Evolutionary conservation across 2,113 vertebrate species (phyloP).

Genomic region (Pedionomus torquatus): DNA sequence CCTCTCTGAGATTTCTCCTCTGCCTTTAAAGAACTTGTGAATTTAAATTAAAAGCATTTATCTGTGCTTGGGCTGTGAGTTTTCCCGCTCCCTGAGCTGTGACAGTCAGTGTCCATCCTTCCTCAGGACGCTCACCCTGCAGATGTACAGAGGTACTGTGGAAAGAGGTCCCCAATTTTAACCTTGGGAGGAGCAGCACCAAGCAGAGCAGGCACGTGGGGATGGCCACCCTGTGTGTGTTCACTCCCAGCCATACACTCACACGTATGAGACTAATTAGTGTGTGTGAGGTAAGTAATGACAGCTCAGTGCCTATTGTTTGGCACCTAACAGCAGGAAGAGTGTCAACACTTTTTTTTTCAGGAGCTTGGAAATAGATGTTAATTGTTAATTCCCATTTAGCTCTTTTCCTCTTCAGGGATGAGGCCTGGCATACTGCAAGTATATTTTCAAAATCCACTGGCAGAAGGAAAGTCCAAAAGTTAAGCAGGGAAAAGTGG

Average conservation of each 20-base stretch:
- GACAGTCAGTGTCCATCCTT: rapidly evolving
- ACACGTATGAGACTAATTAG: not conserved
- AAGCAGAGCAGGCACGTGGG: not conserved
- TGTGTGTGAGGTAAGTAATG: not conserved
- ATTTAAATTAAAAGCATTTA: not conserved
- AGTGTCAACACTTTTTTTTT: not conserved
- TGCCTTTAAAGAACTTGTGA: not conserved
- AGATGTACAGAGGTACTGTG: not conserved
- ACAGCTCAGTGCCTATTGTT: not conserved
- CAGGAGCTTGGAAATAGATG: not conserved
- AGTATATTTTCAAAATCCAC: not conserved
- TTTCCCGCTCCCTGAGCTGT: not conserved
- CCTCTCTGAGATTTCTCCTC: not conserved
- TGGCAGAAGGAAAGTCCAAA: not conserved
- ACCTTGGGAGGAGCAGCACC: not conserved
- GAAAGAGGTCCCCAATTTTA: not conserved
- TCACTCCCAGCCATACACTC: not conserved
- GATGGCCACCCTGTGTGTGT: not conserved
- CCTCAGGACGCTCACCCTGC: not conserved
- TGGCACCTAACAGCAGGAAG: not conserved
- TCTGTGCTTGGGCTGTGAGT: not conserved
- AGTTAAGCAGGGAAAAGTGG: not conserved
- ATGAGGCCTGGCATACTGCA: not conserved
- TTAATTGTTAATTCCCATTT: not conserved
- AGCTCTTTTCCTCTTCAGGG: not conserved